Percentiles rank a stretch among this genome's conserved stretches.
These are phyloP conservation scores for Phallusia fumigata DNA, from an alignment of 23 tunicate species.

Conservation along the genomic window DNA sequence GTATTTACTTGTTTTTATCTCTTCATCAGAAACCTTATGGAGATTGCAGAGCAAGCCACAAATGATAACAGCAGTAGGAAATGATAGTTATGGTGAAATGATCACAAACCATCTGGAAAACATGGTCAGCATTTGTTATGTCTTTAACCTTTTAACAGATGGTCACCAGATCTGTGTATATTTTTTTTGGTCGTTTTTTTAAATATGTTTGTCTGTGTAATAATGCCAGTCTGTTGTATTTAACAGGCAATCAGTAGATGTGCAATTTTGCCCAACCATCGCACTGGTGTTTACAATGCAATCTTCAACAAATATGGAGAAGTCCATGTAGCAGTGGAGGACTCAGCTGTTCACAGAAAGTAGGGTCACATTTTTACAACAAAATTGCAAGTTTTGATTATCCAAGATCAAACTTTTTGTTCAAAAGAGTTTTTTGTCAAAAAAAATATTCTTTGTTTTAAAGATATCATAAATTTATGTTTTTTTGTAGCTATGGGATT, in stretches of 20 bases:
- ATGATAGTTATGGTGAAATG: slow-evolving; percentile 34
- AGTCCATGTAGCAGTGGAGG: slow-evolving; percentile 45
- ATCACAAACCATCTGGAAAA: slow-evolving; percentile 20
- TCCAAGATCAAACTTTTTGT: no score
- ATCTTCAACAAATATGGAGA: slow-evolving; percentile 50
- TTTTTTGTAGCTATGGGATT: no score
- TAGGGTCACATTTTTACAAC: no score
- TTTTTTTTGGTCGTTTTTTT: no score
- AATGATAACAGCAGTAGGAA: slow-evolving; percentile 68
- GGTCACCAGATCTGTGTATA: no score
- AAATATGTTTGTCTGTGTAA: no score
- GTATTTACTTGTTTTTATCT: not conserved
- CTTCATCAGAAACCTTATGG: slow-evolving; percentile 55
- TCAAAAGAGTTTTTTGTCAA: no score
- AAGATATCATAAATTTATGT: no score
- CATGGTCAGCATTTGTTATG: slow-evolving; percentile 24
- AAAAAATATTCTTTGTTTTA: no score
- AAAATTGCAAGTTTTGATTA: no score
- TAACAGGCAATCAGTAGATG: slow-evolving; percentile 41
- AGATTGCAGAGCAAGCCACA: slow-evolving; percentile 49
- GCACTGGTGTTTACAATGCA: slow-evolving; percentile 71
- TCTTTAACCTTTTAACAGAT: no score
- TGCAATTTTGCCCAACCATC: slow-evolving; percentile 14
- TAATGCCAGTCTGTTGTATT: not conserved
- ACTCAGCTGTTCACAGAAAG: slow-evolving; percentile 42